Conservation (phyloP, 2,797 vertebrate genomes). For the Hyperoplus lanceolatus region DNA sequence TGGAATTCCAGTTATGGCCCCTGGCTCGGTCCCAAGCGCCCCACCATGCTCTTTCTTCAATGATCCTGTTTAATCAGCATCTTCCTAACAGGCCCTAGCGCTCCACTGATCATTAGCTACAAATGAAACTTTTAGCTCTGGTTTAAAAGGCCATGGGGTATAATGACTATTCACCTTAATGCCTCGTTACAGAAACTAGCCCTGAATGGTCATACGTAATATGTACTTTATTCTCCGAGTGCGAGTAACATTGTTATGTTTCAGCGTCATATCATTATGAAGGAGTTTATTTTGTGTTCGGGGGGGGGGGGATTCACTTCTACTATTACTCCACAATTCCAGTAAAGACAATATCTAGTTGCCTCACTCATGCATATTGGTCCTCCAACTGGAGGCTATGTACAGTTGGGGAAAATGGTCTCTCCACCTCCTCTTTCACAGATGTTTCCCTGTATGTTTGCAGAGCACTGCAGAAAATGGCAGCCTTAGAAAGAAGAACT, state of each 20-base stretch:
- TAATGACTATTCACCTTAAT: constrained; percentile 32
- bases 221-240: not conserved
- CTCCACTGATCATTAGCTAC: constrained; percentile 39
- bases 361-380: not conserved
- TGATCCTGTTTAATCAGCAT: constrained; percentile 64
- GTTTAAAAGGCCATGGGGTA: constrained; percentile 26
- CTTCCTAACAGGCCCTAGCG: constrained; percentile 38
- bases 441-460: constrained; percentile 4
- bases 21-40: constrained; percentile 25
- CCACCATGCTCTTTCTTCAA: constrained; percentile 34
- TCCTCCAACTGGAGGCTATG: not conserved
- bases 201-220: not conserved
- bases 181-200: constrained; percentile 31
- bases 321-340: too few species aligned
- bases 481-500: constrained; percentile 71
- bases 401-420: not conserved
- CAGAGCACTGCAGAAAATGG: constrained; percentile 29
- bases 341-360: not conserved
- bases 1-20: constrained; percentile 65
- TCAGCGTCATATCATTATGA: not conserved
- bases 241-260: not conserved
- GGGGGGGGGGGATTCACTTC: not conserved
- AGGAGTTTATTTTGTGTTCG: not conserved
- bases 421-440: constrained; percentile 3
- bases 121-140: constrained; percentile 25